phyloP scores from a whole-genome alignment of 2,888 invertebrate genomes.

The Hirtodrosophila duncani region DNA sequence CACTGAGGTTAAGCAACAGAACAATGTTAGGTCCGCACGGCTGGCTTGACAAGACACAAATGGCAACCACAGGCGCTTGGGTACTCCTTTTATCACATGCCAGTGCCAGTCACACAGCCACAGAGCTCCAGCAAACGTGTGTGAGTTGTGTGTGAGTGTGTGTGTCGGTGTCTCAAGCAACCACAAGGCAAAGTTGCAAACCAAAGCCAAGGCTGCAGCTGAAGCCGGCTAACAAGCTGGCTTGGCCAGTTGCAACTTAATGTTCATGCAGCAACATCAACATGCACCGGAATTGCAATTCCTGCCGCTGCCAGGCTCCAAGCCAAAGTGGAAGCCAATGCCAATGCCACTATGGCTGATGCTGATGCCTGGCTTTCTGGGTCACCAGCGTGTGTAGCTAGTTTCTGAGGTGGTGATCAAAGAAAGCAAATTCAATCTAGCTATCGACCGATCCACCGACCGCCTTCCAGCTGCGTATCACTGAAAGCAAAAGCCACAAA shows the following conservation, averaged over 20 bases:
- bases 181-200: no score
- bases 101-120: conserved; percentile 22
- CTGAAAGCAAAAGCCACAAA: conserved; percentile 54
- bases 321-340: conserved; percentile 9
- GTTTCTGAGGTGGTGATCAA: conserved; percentile 25
- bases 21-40: no score
- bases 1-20: no score
- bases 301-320: conserved; percentile 42
- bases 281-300: conserved; percentile 58
- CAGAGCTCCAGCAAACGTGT: no score
- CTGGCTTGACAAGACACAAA: conserved; percentile 58
- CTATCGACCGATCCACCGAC: conserved; percentile 19
- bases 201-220: not conserved
- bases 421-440: conserved; percentile 44
- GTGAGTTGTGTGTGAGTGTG: not conserved
- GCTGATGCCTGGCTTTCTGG: conserved; percentile 48
- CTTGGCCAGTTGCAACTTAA: conserved; percentile 13
- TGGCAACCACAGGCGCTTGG: conserved; percentile 47
- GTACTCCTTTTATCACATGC: conserved; percentile 64
- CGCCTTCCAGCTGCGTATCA: conserved; percentile 43
- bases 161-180: conserved; percentile 6
- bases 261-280: conserved; percentile 39
- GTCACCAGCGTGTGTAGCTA: conserved; percentile 38
- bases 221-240: conserved; percentile 12
- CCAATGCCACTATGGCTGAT: conserved; percentile 21